Base-by-base conservation (phyloP, 2,888 invertebrate genomes). In the Platycnemis pennipes region DNA sequence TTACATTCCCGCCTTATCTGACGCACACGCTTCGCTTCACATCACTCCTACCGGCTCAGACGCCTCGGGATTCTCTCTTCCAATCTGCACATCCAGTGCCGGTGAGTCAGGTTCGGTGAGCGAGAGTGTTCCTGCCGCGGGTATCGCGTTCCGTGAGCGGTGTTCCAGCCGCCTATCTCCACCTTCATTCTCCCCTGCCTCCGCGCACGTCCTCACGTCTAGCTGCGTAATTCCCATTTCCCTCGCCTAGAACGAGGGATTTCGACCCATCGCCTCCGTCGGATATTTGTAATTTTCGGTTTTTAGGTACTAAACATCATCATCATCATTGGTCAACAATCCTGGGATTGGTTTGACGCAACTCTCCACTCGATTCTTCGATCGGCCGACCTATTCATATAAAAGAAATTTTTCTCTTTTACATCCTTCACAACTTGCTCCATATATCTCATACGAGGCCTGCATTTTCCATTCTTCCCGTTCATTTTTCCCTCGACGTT, bases 1-100 rank as follows among this genome's bases (percentile, higher is more conserved):
- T 77, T 77, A 16, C 77, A 77, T 77, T 77, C 77, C 37, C 77
- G 77, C 37, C 77, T 77, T 77, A 77, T 77, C 77, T 77, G 37
- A 11, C 31, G 37, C 31, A 26, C 77, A 77, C 77, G 77, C 77
- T 77, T 26, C 77, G 77, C 77, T 77, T 37, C 77, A 77, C 77
- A 77, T 77, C 26, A 22, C 37, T 49, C 49, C 19, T 19, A 0
- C 49, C 49, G 0, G 4, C n/a, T 26, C n/a, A 56, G 56, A 26
- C 1, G 26, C 37, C 37, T 1, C 37, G 77, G 37, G 77, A n/a
- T 7, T 37, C 11, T 22, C 31, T 37, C 16, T 31, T 13, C 37
- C 77, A 8, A 11, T 11, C 37, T 37, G 37, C 13, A 37, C 37
- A 11, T 37, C 37, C 77, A 11, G 22, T 7, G 63, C 63, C 16